Evolutionary conservation across 2,113 vertebrate genomes (phyloP).

Genomic region (Oryzias woworae): DNA sequence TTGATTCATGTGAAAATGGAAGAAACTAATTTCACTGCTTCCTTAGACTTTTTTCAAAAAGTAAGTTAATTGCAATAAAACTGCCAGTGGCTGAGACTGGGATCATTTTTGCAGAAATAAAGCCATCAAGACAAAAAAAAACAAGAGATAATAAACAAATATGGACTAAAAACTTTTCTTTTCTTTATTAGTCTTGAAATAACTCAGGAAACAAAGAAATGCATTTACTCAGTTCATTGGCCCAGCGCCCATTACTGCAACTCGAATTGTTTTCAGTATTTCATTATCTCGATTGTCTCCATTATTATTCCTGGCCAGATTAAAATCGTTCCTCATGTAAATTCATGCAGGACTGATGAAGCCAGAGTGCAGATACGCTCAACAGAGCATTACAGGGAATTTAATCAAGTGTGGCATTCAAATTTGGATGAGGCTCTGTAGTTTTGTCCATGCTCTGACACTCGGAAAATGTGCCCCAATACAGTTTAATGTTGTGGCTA

Average conservation of each 20-base stretch:
- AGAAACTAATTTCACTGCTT: slow-evolving; percentile 31
- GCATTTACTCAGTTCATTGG: slow-evolving; percentile 15
- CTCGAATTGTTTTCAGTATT: slow-evolving; percentile 32
- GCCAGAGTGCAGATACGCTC: slow-evolving; percentile 24
- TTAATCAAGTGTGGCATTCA: slow-evolving; percentile 46
- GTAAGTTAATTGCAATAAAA: slow-evolving; percentile 22
- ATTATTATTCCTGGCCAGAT: slow-evolving; percentile 20
- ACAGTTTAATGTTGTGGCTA: slow-evolving; percentile 3
- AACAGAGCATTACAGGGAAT: slow-evolving; percentile 15
- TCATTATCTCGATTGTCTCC: slow-evolving; percentile 30
- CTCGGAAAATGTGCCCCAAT: slow-evolving; percentile 8
- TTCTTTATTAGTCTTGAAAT: slow-evolving; percentile 11
- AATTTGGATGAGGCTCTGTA: slow-evolving; percentile 21
- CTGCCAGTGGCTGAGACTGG: slow-evolving; percentile 14
- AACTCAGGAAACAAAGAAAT: slow-evolving; percentile 2
- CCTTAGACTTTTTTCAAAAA: slow-evolving; percentile 26
- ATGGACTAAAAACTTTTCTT: slow-evolving; percentile 10
- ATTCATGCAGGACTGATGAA: slow-evolving; percentile 24
- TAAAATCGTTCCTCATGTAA: slow-evolving; percentile 17
- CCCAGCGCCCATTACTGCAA: slow-evolving; percentile 28
- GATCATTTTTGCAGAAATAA: slow-evolving; percentile 11
- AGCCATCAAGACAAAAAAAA: not conserved
- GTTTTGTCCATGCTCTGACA: slow-evolving; percentile 19
- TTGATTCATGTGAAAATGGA: slow-evolving; percentile 21
- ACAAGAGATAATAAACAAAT: slow-evolving; percentile 4